phyloP scores from a whole-genome alignment of 2,113 vertebrate species.

The Tragulus kanchil region DNA sequence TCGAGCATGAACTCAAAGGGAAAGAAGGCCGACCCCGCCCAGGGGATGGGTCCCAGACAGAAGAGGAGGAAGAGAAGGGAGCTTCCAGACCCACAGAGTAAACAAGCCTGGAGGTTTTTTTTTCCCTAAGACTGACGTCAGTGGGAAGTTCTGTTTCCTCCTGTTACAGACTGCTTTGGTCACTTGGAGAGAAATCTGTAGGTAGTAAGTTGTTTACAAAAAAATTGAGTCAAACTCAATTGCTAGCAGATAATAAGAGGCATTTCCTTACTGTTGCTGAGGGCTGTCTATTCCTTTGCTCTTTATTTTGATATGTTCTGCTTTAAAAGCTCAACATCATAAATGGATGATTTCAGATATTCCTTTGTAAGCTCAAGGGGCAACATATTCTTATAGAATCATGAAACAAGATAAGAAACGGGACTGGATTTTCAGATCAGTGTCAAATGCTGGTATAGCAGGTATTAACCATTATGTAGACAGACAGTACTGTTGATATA shows the following conservation, averaged over 20 bases:
- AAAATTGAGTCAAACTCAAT: not conserved
- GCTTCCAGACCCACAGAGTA: not conserved
- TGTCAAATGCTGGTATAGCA: not conserved
- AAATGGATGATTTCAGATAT: not conserved
- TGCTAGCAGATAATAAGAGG: not conserved
- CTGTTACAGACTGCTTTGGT: not conserved
- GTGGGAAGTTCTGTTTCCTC: not conserved
- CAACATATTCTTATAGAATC: not conserved
- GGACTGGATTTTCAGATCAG: not conserved
- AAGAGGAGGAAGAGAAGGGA: not conserved
- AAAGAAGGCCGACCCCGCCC: not conserved
- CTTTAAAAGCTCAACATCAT: not conserved
- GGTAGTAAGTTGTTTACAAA: not conserved
- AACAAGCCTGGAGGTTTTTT: not conserved
- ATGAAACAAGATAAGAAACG: not conserved
- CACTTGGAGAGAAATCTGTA: not conserved
- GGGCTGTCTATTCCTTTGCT: not conserved
- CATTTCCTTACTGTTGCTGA: not conserved
- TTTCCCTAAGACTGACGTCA: fast-evolving
- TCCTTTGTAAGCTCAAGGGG: not conserved
- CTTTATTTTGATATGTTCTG: not conserved
- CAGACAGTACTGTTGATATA: not conserved
- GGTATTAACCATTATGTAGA: not conserved
- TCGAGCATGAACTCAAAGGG: not conserved
- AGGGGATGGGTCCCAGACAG: not conserved